These are phyloP conservation scores for Homarus gammarus DNA, from an alignment of 2,888 invertebrate species.

Conservation along the genomic window DNA sequence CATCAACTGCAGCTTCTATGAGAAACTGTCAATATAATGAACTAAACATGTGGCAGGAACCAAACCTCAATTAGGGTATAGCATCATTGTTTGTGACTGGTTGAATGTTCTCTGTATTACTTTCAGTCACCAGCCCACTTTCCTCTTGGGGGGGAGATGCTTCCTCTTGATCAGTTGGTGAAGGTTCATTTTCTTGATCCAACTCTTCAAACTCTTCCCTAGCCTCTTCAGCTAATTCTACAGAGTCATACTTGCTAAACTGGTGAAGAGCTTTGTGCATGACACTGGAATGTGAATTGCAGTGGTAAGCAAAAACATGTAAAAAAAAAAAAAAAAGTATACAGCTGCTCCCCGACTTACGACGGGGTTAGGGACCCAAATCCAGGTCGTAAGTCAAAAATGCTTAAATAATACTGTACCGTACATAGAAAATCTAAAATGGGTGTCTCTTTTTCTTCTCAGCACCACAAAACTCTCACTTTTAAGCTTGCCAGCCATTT, in stretches of 20 bases:
- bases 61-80: background rate
- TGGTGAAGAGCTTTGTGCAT: constrained; percentile 14
- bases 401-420: no score
- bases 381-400: no score
- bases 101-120: background rate
- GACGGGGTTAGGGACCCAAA: no score
- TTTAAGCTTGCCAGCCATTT: no score
- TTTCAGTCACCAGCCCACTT: background rate
- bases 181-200: background rate
- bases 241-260: constrained; percentile 26
- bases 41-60: no score
- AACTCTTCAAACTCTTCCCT: constrained; percentile 6
- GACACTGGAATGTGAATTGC: background rate
- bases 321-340: no score
- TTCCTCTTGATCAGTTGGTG: constrained; percentile 3
- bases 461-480: no score
- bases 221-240: constrained; percentile 22
- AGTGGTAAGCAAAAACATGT: background rate
- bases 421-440: no score
- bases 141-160: background rate
- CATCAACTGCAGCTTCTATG: no score
- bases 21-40: no score
- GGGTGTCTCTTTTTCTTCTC: no score
- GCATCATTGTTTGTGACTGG: background rate
- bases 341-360: no score